Percentiles rank a stretch among this genome's conserved stretches.
phyloP scores from a whole-genome alignment of 2,888 invertebrate genomes.

The Catotricha subobsoleta region DNA sequence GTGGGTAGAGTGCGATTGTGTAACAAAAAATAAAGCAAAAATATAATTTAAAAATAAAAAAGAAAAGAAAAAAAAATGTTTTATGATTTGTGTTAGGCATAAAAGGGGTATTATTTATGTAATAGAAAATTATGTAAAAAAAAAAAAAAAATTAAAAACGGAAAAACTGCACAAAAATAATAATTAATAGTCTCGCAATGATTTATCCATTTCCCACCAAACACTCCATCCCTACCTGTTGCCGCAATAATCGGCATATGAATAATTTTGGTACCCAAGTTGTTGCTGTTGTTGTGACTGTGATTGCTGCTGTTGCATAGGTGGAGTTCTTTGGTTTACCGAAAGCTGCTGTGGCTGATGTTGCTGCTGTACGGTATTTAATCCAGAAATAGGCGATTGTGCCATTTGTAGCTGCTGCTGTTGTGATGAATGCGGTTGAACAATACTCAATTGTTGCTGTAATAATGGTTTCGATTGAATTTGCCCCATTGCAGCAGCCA shows the following conservation, averaged over 20 bases:
- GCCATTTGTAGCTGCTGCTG: constrained; percentile 7
- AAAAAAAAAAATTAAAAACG: too few species aligned
- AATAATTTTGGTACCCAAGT: constrained; percentile 8
- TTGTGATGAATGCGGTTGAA: background rate
- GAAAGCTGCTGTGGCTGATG: constrained; percentile 2
- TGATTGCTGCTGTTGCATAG: constrained; percentile 3
- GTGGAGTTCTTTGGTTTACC: background rate
- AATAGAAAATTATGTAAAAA: too few species aligned
- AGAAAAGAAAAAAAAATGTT: background rate
- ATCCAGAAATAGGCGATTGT: constrained; percentile 1
- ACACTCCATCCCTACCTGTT: constrained; percentile 12
- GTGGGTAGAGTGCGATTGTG: constrained; percentile 1
- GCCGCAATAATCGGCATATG: constrained; percentile 8
- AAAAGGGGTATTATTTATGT: too few species aligned
- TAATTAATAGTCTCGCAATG: too few species aligned
- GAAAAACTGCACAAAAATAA: too few species aligned
- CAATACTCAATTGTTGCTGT: background rate
- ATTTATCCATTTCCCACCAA: too few species aligned
- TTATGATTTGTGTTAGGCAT: background rate
- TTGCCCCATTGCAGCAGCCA: constrained; percentile 5
- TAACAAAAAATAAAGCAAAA: background rate
- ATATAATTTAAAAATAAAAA: background rate
- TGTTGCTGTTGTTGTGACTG: constrained; percentile 7
- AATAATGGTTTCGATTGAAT: background rate
- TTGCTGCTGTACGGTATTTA: constrained; percentile 1